A percentile compares a stretch with the other conserved stretches of the same genome.
phyloP scores from a whole-genome alignment of 2,113 vertebrate genomes.

The Nesospiza acunhae region DNA sequence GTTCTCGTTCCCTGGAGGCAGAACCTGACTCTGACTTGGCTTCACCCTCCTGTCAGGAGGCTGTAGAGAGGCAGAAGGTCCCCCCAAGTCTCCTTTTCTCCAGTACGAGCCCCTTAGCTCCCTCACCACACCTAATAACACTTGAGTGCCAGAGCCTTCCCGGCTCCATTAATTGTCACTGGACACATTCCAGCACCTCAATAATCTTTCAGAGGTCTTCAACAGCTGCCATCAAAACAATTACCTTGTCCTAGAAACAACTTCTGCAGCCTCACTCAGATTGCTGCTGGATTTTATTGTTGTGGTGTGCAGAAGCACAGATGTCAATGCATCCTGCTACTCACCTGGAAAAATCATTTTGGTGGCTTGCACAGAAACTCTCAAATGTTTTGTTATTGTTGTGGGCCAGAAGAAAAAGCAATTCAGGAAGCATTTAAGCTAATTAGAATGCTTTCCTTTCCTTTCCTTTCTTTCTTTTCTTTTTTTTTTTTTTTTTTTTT shows the following conservation, averaged over 20 bases:
- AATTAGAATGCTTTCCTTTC: not conserved
- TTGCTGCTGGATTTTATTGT: not conserved
- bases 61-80: not conserved
- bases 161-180: accelerated
- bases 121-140: not conserved
- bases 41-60: not conserved
- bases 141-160: accelerated
- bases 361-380: not conserved
- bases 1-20: not conserved
- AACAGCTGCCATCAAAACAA: not conserved
- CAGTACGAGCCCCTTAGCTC: not conserved
- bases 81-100: too few relatives aligned
- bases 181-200: not conserved
- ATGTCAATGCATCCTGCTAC: not conserved
- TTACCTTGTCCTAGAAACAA: not conserved
- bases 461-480: not conserved
- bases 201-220: not conserved
- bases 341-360: not conserved
- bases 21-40: not conserved
- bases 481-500: not conserved
- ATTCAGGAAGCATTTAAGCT: not conserved
- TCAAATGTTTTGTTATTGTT: not conserved
- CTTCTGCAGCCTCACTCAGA: not conserved
- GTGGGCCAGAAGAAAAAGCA: not conserved
- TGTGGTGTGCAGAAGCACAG: not conserved